A percentile compares a stretch with the other conserved stretches of the same genome.
phyloP scores from a whole-genome alignment of 1,140 invertebrate genomes.

The Drosophila willistoni region DNA sequence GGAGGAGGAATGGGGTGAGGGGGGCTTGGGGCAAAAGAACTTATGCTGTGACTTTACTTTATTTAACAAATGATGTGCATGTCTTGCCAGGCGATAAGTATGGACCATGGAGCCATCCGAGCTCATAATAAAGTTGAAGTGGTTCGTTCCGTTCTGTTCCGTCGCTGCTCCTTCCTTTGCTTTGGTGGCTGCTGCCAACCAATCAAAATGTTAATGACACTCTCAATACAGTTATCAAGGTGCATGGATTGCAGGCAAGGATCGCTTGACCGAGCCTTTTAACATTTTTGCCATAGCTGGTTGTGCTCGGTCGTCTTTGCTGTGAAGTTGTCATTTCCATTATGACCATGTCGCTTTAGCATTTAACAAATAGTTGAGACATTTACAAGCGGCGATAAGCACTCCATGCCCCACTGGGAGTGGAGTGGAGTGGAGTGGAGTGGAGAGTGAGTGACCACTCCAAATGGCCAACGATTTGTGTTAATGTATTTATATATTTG shows the following conservation, averaged over 20 bases:
- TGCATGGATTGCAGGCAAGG: neutral
- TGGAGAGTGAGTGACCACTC: constrained; percentile 35
- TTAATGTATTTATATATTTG: constrained; percentile 70
- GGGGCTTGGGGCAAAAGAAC: neutral
- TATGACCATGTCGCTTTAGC: constrained; percentile 82
- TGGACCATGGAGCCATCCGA: constrained; percentile 41
- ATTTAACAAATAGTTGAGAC: constrained; percentile 83
- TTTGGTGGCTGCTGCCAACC: constrained; percentile 43
- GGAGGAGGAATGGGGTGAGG: neutral
- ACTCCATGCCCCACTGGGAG: constrained; percentile 1
- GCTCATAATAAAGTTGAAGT: constrained; percentile 62
- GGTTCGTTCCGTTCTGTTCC: constrained; percentile 18
- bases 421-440: constrained; percentile 8
- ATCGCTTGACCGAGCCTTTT: constrained; percentile 68
- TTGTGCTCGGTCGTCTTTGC: constrained; percentile 26
- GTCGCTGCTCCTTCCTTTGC: neutral
- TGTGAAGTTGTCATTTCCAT: constrained; percentile 83
- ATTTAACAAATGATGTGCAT: constrained; percentile 80
- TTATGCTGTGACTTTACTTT: constrained; percentile 45
- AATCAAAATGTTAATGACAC: constrained; percentile 83
- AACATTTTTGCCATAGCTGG: constrained; percentile 66
- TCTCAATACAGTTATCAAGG: constrained; percentile 81
- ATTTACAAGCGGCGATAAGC: constrained; percentile 79
- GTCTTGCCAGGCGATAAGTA: constrained; percentile 62
- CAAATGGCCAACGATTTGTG: constrained; percentile 68